A percentile compares a stretch with the other conserved stretches of the same genome.
Evolutionary conservation across 2,888 invertebrate genomes (phyloP).

Genomic region (Drosophila niveifrons): DNA sequence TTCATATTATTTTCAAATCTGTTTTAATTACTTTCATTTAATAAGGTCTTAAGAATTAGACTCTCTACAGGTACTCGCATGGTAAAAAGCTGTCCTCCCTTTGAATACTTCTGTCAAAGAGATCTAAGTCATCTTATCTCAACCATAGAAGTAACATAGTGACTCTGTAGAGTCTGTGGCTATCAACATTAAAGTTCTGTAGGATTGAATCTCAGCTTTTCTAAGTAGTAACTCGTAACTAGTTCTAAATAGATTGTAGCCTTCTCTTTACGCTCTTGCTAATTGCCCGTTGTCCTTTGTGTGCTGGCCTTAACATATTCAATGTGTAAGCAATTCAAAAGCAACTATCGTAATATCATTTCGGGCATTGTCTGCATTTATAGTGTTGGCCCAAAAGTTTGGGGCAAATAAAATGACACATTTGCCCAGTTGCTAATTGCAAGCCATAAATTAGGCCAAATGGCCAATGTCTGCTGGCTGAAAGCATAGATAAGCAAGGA

Average conservation of each 20-base stretch:
- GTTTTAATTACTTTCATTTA: too few relatives aligned
- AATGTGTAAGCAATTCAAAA: constrained; percentile 39
- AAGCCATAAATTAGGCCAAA: constrained; percentile 68
- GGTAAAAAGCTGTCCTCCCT: too few relatives aligned
- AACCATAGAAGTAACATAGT: too few relatives aligned
- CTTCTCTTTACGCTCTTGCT: not conserved
- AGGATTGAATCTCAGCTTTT: too few relatives aligned
- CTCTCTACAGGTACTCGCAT: too few relatives aligned
- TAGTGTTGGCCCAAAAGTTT: constrained; percentile 41
- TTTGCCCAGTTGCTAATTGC: constrained; percentile 75
- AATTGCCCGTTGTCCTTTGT: constrained; percentile 12
- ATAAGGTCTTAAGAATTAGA: too few relatives aligned
- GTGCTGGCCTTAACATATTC: not conserved
- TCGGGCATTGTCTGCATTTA: constrained; percentile 41
- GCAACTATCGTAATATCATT: constrained; percentile 41
- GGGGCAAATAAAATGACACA: constrained; percentile 67
- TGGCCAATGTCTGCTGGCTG: constrained; percentile 27
- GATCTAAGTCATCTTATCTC: too few relatives aligned
- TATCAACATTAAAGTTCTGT: too few relatives aligned
- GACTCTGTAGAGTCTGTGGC: too few relatives aligned
- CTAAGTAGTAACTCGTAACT: not conserved
- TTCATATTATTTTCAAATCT: too few relatives aligned
- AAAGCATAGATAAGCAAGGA: constrained; percentile 34
- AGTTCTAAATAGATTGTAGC: not conserved
- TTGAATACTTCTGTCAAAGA: too few relatives aligned